phyloP scores from a whole-genome alignment of 2,113 vertebrate genomes.

The Hemibagrus wyckioides region DNA sequence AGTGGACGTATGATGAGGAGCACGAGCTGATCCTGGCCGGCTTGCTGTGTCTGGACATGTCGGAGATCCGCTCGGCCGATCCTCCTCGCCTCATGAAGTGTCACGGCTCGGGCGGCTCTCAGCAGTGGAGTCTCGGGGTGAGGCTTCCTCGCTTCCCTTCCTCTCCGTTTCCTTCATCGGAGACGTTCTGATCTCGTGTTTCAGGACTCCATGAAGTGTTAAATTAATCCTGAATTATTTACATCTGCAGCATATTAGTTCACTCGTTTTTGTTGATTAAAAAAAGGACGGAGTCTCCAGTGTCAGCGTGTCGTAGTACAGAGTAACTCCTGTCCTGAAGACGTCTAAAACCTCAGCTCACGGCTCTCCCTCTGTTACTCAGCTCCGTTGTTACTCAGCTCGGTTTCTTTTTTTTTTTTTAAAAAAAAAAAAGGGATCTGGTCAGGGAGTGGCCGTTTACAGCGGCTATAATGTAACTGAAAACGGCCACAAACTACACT shows the following conservation, averaged over 20 bases:
- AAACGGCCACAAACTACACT: too few relatives aligned
- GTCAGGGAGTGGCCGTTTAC: not conserved
- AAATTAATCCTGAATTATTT: not conserved
- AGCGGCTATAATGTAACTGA: not conserved
- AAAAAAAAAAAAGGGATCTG: not conserved
- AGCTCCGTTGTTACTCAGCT: too few relatives aligned
- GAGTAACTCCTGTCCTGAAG: too few relatives aligned
- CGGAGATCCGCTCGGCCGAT: conserved; percentile 85
- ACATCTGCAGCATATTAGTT: not conserved
- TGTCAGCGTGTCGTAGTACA: not conserved
- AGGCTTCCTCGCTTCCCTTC: conserved; percentile 44
- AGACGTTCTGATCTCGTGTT: not conserved
- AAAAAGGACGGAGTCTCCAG: not conserved
- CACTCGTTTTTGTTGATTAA: not conserved
- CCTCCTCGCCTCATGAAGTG: conserved; percentile 96
- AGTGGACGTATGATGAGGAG: conserved; percentile 92
- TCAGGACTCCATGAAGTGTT: not conserved
- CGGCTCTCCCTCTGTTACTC: too few relatives aligned
- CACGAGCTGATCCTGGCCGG: conserved; percentile 87
- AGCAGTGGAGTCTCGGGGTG: conserved; percentile 94
- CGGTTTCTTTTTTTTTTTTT: not conserved
- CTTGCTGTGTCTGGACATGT: conserved; percentile 91
- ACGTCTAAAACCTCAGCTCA: too few relatives aligned
- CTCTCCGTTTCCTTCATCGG: not conserved
- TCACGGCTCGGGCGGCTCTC: conserved; percentile 92